phyloP scores from a whole-genome alignment of 2,797 vertebrate species.

The Simalia tracyae region DNA sequence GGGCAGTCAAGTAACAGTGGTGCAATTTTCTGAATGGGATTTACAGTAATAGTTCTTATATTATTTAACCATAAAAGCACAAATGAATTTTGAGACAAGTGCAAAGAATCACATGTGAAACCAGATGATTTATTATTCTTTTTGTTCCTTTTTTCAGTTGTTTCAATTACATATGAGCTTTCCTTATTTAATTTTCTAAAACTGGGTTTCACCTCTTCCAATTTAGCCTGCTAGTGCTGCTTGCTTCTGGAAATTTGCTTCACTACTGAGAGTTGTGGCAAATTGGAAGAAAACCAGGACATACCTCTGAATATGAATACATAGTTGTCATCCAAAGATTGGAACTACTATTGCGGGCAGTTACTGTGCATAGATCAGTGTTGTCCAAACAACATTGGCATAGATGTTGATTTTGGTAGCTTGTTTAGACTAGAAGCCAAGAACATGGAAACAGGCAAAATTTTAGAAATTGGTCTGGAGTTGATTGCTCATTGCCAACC shows the following conservation, averaged over 20 bases:
- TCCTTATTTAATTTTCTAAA: slow-evolving; percentile 4
- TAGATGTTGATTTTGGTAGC: not conserved
- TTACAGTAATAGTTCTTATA: not conserved
- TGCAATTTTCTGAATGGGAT: not conserved
- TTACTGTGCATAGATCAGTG: not conserved
- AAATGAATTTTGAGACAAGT: not conserved
- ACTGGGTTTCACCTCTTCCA: not conserved
- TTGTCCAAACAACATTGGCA: not conserved
- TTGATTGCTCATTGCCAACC: not conserved
- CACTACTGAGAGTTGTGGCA: not conserved
- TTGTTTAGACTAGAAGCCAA: not conserved
- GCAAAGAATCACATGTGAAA: not conserved
- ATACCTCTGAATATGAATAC: not conserved
- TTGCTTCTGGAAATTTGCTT: not conserved
- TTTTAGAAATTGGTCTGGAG: not conserved
- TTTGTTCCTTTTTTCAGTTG: not conserved
- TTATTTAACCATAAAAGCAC: not conserved
- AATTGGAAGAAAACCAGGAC: not conserved
- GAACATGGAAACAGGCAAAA: not conserved
- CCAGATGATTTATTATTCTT: not conserved
- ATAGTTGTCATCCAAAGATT: not conserved
- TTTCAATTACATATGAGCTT: not conserved
- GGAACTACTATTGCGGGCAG: not conserved
- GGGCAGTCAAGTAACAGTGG: slow-evolving; percentile 10
- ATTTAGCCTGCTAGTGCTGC: slow-evolving; percentile 13